Evolutionary conservation across 2,113 vertebrate species (phyloP).

Genomic region (Oxyruncus cristatus): DNA sequence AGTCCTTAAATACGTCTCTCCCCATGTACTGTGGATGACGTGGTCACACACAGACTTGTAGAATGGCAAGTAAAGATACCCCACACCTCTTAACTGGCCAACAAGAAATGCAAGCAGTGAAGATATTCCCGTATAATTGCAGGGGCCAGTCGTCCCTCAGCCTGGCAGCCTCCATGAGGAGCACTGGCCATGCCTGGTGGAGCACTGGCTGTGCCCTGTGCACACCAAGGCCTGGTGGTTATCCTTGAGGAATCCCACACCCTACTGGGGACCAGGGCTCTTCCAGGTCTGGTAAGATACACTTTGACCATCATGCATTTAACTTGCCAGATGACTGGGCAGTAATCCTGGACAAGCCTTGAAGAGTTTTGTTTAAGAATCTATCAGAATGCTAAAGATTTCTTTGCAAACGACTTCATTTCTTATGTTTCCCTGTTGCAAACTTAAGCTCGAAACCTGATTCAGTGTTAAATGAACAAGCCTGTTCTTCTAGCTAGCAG

Average conservation of each 20-base stretch:
- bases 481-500: constrained; percentile 51
- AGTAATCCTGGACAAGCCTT: background rate
- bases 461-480: constrained; percentile 43
- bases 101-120: background rate
- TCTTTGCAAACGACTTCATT: background rate
- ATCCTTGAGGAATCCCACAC: background rate
- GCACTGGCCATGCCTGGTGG: background rate
- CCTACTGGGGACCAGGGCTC: background rate
- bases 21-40: accelerated
- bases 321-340: background rate
- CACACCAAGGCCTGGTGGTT: background rate
- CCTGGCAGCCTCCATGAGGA: background rate
- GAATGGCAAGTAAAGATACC: background rate
- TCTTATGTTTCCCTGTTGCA: background rate
- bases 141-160: background rate
- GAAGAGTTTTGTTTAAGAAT: background rate
- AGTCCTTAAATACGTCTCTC: background rate
- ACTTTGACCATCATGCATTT: background rate
- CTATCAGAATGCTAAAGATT: background rate
- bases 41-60: background rate
- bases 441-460: background rate
- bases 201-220: background rate
- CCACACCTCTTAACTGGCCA: background rate
- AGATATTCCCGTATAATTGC: background rate
- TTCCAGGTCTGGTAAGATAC: background rate